Evolutionary conservation across 2,888 invertebrate genomes (phyloP).

Genomic region (Trichacis sp.): DNA sequence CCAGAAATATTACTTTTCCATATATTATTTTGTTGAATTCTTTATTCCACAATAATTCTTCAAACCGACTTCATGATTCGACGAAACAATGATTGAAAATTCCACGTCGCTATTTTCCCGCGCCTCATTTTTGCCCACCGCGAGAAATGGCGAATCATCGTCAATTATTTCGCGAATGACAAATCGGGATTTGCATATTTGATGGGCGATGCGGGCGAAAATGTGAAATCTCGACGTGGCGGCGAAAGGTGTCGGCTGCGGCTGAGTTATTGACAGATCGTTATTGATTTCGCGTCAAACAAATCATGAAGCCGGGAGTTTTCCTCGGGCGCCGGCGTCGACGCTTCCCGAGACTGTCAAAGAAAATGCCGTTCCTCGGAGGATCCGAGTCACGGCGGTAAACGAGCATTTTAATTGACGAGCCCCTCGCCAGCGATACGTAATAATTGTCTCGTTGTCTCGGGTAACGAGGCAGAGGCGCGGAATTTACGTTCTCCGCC

Average conservation of each 20-base stretch:
- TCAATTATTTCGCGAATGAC: not conserved
- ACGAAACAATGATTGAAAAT: too few relatives aligned
- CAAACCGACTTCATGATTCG: too few relatives aligned
- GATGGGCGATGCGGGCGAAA: not conserved
- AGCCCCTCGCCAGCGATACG: slow-evolving; percentile 17
- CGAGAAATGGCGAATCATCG: not conserved
- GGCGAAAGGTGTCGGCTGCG: slow-evolving; percentile 34
- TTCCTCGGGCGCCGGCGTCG: slow-evolving; percentile 28
- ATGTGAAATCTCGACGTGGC: not conserved
- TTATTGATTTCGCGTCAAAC: slow-evolving; percentile 45
- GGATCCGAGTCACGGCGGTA: slow-evolving; percentile 9
- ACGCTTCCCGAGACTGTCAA: slow-evolving; percentile 31
- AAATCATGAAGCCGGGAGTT: slow-evolving; percentile 38
- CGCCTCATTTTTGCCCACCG: too few relatives aligned
- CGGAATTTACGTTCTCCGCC: slow-evolving; percentile 6
- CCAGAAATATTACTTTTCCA: too few relatives aligned
- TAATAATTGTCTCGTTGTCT: slow-evolving; percentile 9
- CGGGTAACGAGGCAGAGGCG: not conserved
- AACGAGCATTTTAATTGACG: slow-evolving; percentile 32
- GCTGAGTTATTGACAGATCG: slow-evolving; percentile 43
- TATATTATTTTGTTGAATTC: too few relatives aligned
- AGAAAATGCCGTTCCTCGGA: slow-evolving; percentile 28
- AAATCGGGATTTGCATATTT: not conserved
- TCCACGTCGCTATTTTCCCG: too few relatives aligned
- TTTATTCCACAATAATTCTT: too few relatives aligned